Base-by-base conservation (phyloP, 2,888 invertebrate species). In the Brachyopa scutellaris region DNA sequence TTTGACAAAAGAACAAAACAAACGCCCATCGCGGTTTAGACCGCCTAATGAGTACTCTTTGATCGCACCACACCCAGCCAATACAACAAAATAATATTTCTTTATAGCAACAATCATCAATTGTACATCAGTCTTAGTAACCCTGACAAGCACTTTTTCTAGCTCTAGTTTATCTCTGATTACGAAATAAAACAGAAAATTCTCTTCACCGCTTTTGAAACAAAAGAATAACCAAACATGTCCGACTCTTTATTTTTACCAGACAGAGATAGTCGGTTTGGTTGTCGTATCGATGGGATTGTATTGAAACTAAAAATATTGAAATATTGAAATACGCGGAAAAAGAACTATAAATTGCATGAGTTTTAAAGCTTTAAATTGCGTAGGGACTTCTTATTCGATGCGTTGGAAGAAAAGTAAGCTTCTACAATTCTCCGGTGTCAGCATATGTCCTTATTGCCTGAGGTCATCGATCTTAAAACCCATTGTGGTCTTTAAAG, bases 251-350 rank as follows among this genome's bases (percentile, higher is more conserved):
- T 72, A 53, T 72, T 77, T n/a, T 67, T 47, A 77, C 45, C 26
- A 72, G 33, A 55, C 29, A 67, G 17, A 38, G 40, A 66, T 40
- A 77, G 72, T 61, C 79, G 79, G 74, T 66, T 84, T 84, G 66
- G 66, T 67, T 55, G 74, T 42, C 47, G 74, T 72, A 80, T 80
- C 74, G 74, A 84, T 67, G 78, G 72, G 84, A 76, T 78, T 84
- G 84, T 82, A 85, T 84, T 61, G 51, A 8, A 55, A 31, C 1
- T 36, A n/a, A n/a, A n/a, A n/a, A n/a, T n/a, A n/a, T n/a, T n/a
- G n/a, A n/a, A n/a, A n/a, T n/a, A n/a, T n/a, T n/a, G n/a, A n/a
- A n/a, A n/a, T n/a, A n/a, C n/a, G n/a, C n/a, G n/a, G n/a, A n/a
- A n/a, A n/a, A n/a, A n/a, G n/a, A n/a, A n/a, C n/a, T n/a, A n/a